Percentiles rank a stretch among this genome's conserved stretches.
Evolutionary conservation across 2,888 invertebrate genomes (phyloP).

Genomic region (Harpalus rubripes): DNA sequence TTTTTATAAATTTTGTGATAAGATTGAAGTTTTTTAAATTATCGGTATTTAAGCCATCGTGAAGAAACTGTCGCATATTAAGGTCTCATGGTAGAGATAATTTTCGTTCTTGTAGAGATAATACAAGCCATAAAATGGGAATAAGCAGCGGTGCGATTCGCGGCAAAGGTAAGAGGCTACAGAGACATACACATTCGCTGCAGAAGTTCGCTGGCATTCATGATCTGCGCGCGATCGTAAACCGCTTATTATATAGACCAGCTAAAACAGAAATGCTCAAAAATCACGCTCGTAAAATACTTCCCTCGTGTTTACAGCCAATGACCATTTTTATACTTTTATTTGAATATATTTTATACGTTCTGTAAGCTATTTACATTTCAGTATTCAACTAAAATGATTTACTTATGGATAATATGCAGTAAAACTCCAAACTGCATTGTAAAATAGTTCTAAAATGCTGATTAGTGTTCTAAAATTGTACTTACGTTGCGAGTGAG

Average conservation of each 20-base stretch:
- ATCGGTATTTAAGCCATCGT: neutral
- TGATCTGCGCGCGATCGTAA: slow-evolving; percentile 23
- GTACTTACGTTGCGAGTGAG: slow-evolving; percentile 15
- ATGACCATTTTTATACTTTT: slow-evolving; percentile 44
- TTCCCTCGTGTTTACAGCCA: slow-evolving; percentile 50
- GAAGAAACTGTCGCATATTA: neutral
- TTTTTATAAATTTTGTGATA: neutral
- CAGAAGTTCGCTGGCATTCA: slow-evolving; percentile 57
- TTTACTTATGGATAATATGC: slow-evolving; percentile 54
- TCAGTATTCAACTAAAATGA: slow-evolving; percentile 58
- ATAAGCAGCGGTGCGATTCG: neutral
- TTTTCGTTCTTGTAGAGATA: slow-evolving; percentile 3
- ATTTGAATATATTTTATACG: slow-evolving; percentile 52
- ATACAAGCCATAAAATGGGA: slow-evolving; percentile 32
- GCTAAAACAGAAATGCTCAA: slow-evolving; percentile 52
- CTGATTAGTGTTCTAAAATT: slow-evolving; percentile 51
- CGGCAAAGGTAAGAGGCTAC: neutral
- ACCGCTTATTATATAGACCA: slow-evolving; percentile 54
- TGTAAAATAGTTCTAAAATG: slow-evolving; percentile 50
- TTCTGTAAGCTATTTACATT: slow-evolving; percentile 61
- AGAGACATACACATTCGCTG: slow-evolving; percentile 27
- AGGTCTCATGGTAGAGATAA: neutral
- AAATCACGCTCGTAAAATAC: slow-evolving; percentile 47
- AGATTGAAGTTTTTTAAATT: neutral
- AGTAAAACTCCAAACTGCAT: slow-evolving; percentile 53